Conservation (phyloP, 1,140 invertebrate species). For the Archivesica marissinica region DNA sequence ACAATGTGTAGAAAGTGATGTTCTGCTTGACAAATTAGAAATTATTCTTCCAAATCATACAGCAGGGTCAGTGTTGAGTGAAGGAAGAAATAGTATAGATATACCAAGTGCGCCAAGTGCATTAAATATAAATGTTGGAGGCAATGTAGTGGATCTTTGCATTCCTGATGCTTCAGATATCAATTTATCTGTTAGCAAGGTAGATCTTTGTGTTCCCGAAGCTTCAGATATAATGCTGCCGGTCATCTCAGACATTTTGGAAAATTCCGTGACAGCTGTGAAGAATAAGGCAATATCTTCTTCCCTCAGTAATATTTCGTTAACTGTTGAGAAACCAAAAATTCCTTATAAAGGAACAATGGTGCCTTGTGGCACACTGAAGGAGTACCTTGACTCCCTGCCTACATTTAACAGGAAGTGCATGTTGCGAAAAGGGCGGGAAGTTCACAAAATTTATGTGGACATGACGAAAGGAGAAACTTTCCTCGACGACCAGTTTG, state of each 20-base stretch:
- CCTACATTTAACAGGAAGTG: slow-evolving; percentile 77
- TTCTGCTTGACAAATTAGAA: too few relatives aligned
- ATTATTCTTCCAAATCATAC: not conserved
- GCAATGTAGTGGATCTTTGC: slow-evolving; percentile 14
- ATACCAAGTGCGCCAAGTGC: not conserved
- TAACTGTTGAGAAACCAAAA: slow-evolving; percentile 16
- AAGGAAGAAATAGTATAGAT: not conserved
- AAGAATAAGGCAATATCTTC: not conserved
- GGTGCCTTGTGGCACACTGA: slow-evolving; percentile 76
- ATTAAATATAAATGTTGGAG: slow-evolving; percentile 21
- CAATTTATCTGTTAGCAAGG: slow-evolving; percentile 20
- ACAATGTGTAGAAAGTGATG: not conserved
- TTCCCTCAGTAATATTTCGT: not conserved
- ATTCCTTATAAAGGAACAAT: slow-evolving; percentile 75
- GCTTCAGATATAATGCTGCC: slow-evolving; percentile 34
- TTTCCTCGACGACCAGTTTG: slow-evolving; percentile 80
- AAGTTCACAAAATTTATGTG: slow-evolving; percentile 81
- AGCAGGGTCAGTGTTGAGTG: not conserved
- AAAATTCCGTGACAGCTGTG: not conserved
- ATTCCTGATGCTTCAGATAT: slow-evolving; percentile 12
- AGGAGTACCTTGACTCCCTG: slow-evolving; percentile 76
- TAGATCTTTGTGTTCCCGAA: slow-evolving; percentile 35
- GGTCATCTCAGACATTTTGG: slow-evolving; percentile 29
- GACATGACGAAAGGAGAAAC: slow-evolving; percentile 79
- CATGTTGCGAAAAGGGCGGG: slow-evolving; percentile 80